Conservation (phyloP, 1,140 invertebrate genomes). For the Geopemphigus sp. region DNA sequence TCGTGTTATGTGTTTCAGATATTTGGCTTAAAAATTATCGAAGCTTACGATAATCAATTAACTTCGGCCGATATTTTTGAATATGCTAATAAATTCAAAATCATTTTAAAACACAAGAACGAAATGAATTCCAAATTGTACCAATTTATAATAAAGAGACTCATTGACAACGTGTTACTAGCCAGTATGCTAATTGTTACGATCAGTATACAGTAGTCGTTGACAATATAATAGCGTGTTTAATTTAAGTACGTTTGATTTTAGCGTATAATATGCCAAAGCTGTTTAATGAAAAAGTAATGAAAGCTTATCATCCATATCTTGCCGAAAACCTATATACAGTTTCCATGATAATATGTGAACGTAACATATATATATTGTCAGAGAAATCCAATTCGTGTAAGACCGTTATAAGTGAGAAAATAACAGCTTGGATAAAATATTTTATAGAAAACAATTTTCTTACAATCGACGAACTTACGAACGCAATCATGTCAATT, state of each 20-base stretch:
- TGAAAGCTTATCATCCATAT: conserved; percentile 38
- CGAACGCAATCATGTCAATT: conserved; percentile 37
- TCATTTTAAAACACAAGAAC: conserved; percentile 24
- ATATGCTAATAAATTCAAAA: conserved; percentile 33
- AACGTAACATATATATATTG: conserved; percentile 34
- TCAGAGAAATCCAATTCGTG: conserved; percentile 19
- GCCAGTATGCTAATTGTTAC: conserved; percentile 3
- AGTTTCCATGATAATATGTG: conserved; percentile 33
- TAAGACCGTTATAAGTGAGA: conserved; percentile 24
- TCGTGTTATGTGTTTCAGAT: conserved; percentile 8
- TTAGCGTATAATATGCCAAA: conserved; percentile 24
- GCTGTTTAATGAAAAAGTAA: background rate
- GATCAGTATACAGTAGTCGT: background rate
- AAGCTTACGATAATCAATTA: conserved; percentile 4
- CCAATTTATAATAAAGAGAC: conserved; percentile 13
- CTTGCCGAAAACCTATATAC: background rate
- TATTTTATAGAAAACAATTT: conserved; percentile 45
- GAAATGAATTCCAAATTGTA: conserved; percentile 8
- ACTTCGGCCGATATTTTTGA: background rate
- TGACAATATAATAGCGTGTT: background rate
- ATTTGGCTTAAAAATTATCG: conserved; percentile 41
- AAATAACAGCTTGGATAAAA: conserved; percentile 33
- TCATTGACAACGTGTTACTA: conserved; percentile 22
- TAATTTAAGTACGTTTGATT: background rate
- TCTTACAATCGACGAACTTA: conserved; percentile 31